These are phyloP conservation scores for Habroteleia sp. DNA, from an alignment of 2,888 invertebrate species.

Conservation along the genomic window DNA sequence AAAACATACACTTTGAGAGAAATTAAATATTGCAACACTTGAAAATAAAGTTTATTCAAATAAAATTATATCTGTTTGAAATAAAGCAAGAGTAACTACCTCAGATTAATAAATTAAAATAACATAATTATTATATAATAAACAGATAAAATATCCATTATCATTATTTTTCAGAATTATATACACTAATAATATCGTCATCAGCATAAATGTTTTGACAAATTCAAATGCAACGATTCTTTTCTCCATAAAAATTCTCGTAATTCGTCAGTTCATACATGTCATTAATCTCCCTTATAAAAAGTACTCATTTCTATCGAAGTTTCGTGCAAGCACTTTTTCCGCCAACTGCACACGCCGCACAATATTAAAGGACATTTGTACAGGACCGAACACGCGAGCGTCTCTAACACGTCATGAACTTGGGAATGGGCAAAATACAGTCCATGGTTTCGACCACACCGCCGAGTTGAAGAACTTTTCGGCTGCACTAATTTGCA, in stretches of 20 bases:
- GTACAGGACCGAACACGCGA: slow-evolving; percentile 41
- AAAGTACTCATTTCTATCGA: slow-evolving; percentile 26
- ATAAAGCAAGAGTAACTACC: too few species aligned
- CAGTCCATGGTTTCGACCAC: slow-evolving; percentile 35
- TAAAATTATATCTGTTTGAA: too few species aligned
- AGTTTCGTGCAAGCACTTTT: slow-evolving; percentile 34
- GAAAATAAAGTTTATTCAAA: too few species aligned
- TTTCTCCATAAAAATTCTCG: neutral
- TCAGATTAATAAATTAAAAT: too few species aligned
- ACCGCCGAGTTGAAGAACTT: slow-evolving; percentile 27
- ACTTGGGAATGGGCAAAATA: slow-evolving; percentile 15
- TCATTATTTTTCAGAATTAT: too few species aligned
- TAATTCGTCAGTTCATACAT: neutral
- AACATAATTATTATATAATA: too few species aligned
- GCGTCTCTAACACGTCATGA: slow-evolving; percentile 33
- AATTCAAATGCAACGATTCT: too few species aligned
- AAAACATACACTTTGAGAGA: too few species aligned
- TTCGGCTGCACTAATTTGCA: slow-evolving; percentile 53
- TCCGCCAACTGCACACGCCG: slow-evolving; percentile 22
- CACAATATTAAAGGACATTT: slow-evolving; percentile 43
- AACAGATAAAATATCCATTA: too few species aligned
- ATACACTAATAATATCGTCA: too few species aligned
- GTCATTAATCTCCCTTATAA: slow-evolving; percentile 37
- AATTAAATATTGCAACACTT: too few species aligned
- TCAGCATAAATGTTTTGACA: too few species aligned